Evolutionary conservation across 2,888 invertebrate genomes (phyloP).

Genomic region (Tipula confusa): DNA sequence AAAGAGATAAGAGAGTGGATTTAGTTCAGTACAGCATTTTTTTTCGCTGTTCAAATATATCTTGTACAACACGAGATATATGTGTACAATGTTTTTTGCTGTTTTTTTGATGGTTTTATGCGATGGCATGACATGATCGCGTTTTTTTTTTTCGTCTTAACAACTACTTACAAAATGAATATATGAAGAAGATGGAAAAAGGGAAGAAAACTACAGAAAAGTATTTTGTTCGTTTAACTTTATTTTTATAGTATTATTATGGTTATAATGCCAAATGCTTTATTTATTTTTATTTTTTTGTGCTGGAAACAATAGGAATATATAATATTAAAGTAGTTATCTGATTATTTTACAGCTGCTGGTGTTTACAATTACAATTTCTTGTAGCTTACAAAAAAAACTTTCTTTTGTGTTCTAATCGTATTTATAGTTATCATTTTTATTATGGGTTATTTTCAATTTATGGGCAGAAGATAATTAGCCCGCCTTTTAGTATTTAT

Average conservation of each 20-base stretch:
- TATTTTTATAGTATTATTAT: neutral
- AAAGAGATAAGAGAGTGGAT: slow-evolving; percentile 26
- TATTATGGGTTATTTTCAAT: neutral
- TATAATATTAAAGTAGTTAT: neutral
- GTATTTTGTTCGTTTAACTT: neutral
- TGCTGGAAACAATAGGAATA: neutral
- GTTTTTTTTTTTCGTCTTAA: neutral
- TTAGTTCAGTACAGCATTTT: neutral
- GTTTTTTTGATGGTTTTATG: neutral
- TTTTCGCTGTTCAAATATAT: slow-evolving; percentile 6
- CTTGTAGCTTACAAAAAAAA: neutral
- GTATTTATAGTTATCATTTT: neutral
- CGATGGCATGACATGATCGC: slow-evolving; percentile 29
- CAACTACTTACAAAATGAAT: slow-evolving; percentile 3
- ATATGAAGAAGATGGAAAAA: neutral
- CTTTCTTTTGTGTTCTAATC: neutral
- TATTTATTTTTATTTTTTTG: neutral
- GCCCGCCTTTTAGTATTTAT: neutral
- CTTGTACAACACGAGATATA: neutral
- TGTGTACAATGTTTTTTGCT: neutral
- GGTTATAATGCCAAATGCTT: neutral
- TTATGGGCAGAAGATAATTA: neutral
- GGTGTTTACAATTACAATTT: slow-evolving; percentile 27
- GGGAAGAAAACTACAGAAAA: neutral
- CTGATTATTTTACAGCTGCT: slow-evolving; percentile 27